Percentiles rank a stretch among this genome's conserved stretches.
Evolutionary conservation across 2,113 vertebrate genomes (phyloP).

Genomic region (Malaclemys terrapin): DNA sequence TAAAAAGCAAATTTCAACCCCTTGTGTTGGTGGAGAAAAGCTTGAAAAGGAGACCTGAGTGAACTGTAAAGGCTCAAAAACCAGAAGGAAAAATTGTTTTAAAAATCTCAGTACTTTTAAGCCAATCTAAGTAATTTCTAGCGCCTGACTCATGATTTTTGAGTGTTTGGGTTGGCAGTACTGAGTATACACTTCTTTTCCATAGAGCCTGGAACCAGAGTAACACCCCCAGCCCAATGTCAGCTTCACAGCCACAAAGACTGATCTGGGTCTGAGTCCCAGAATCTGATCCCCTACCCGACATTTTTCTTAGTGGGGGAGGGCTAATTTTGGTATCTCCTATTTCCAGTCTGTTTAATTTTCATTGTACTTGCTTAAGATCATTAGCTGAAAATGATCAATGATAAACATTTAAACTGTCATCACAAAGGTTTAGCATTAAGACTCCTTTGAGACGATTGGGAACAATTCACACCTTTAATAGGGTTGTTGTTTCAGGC

Average conservation of each 20-base stretch:
- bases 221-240: background rate
- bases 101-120: background rate
- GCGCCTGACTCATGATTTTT: background rate
- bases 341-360: background rate
- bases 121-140: background rate
- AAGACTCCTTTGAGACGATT: background rate
- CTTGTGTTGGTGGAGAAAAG: background rate
- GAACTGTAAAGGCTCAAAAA: background rate
- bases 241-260: background rate
- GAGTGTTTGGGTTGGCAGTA: background rate
- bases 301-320: background rate
- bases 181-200: background rate
- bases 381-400: accelerated
- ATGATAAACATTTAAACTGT: background rate
- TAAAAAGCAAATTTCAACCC: background rate
- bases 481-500: background rate
- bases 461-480: background rate
- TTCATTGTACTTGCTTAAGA: background rate
- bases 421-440: background rate
- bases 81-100: background rate
- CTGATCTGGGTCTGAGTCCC: background rate
- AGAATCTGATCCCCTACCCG: background rate
- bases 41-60: background rate
- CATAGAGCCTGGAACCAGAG: background rate
- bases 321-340: background rate